These are phyloP conservation scores for Deilephila porcellus DNA, from an alignment of 2,888 invertebrate species.

Conservation along the genomic window DNA sequence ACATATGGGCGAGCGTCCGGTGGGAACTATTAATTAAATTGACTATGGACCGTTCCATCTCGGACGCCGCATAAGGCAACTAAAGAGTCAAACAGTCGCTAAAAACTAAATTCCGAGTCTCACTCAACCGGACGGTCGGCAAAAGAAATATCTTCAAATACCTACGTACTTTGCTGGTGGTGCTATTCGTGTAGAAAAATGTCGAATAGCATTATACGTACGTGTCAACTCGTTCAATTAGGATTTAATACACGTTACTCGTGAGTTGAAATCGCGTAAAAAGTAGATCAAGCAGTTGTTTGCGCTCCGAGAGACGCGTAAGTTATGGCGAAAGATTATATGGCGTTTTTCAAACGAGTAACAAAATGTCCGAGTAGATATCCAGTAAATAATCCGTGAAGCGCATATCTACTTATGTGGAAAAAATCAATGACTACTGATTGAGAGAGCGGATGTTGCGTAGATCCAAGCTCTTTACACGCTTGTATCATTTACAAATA, in stretches of 20 bases:
- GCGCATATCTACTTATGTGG: neutral
- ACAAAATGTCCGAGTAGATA: constrained; percentile 36
- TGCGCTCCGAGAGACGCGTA: constrained; percentile 16
- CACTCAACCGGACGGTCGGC: constrained; percentile 57
- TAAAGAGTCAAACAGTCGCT: constrained; percentile 59
- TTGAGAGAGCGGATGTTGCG: neutral
- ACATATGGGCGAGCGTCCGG: constrained; percentile 48
- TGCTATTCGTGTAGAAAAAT: constrained; percentile 62
- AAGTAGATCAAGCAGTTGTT: constrained; percentile 51
- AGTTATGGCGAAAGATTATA: constrained; percentile 47
- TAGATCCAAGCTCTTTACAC: constrained; percentile 4
- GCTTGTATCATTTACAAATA: constrained; percentile 4
- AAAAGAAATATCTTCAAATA: constrained; percentile 62
- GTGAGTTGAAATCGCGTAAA: constrained; percentile 46
- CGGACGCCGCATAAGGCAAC: constrained; percentile 63
- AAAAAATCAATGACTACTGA: constrained; percentile 15
- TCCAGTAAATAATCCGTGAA: constrained; percentile 5
- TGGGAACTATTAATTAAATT: constrained; percentile 72
- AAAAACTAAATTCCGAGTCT: constrained; percentile 69
- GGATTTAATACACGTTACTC: constrained; percentile 58
- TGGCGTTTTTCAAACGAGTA: constrained; percentile 45
- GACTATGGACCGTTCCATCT: constrained; percentile 62
- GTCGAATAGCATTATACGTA: constrained; percentile 59
- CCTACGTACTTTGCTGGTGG: constrained; percentile 57
- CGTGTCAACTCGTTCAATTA: constrained; percentile 65